Base-by-base conservation (phyloP, 2,113 vertebrate genomes). In the Eira barbara region DNA sequence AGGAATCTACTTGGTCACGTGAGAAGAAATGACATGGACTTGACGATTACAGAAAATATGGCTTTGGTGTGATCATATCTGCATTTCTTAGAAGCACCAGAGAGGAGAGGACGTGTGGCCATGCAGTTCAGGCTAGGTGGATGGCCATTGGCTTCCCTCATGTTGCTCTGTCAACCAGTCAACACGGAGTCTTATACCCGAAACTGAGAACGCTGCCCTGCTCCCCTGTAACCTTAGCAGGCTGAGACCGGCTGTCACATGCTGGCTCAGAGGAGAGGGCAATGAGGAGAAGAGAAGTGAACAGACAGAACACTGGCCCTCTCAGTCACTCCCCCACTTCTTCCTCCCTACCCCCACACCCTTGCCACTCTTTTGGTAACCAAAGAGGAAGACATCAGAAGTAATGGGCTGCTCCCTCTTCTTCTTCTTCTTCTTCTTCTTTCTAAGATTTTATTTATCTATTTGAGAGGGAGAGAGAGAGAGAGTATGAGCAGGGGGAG, bases 231-330 rank as follows among this genome's bases (percentile, higher is more conserved):
- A 23, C 29, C 5, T 9, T 6, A 49, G 55, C 39, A 20, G 71
- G 31, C 69, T 7, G 1, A 18, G 61, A n/a, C 17, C 34, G 10
- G n/a, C 36, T 14, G 0, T 6, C 5, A 7, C 20, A 23, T 2
- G 4, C 65, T 31, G 63, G 63, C 67, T 73, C n/a, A 55, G 57
- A 78, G 47, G 34, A 81, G 55, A 31, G 11, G 2, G 42, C 18
- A 23, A 6, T 0, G 0, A 65, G 69, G 67, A 86, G 34, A 61
- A 39, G 4, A 39, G 20, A 52, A 29, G 4, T 29, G 34, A 83
- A 27, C 14, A 47, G 42, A 21, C 8, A 29, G 76, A 11, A 0
- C n/a, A 1, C 17, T 4, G 6, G 59, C 20, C 15, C 20, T 8
- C 57, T 25, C 7, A 21, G 4, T 29, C 39, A 34, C 17, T 52